These are phyloP conservation scores for Cecidostiba fungosa DNA, from an alignment of 2,888 invertebrate species.

Conservation along the genomic window DNA sequence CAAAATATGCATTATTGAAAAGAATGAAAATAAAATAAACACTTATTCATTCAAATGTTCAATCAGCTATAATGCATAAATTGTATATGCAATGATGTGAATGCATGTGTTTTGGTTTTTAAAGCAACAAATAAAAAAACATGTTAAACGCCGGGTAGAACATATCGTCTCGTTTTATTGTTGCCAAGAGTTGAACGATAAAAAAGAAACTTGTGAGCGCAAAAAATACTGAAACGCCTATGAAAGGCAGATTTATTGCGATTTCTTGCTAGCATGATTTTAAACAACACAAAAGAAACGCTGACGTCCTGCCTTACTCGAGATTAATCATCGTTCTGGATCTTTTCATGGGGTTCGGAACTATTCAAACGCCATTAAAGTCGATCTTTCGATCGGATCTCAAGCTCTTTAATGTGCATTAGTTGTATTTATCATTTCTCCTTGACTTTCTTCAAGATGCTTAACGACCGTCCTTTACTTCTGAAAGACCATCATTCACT, in stretches of 20 bases:
- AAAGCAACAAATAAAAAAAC: background rate
- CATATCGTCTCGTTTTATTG: background rate
- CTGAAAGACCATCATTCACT: constrained; percentile 22
- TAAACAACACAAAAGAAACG: constrained; percentile 42
- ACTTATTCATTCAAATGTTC: no score
- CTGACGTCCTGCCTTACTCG: background rate
- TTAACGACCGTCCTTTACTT: constrained; percentile 34
- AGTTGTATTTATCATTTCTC: constrained; percentile 49
- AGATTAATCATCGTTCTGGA: constrained; percentile 44
- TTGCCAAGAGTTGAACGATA: background rate
- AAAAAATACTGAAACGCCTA: background rate
- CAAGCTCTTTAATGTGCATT: constrained; percentile 42
- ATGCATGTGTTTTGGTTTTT: no score
- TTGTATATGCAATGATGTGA: no score
- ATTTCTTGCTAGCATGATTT: constrained; percentile 13
- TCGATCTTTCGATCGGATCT: constrained; percentile 42
- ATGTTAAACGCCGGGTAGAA: background rate
- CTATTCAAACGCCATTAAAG: constrained; percentile 55
- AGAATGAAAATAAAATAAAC: no score
- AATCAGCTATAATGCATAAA: no score
- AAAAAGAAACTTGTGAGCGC: background rate
- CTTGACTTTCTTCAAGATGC: constrained; percentile 13
- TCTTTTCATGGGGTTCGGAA: background rate
- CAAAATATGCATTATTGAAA: background rate
- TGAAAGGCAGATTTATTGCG: constrained; percentile 37